Evolutionary conservation across 2,888 invertebrate species (phyloP).

Genomic region (Acholoe squamosa): DNA sequence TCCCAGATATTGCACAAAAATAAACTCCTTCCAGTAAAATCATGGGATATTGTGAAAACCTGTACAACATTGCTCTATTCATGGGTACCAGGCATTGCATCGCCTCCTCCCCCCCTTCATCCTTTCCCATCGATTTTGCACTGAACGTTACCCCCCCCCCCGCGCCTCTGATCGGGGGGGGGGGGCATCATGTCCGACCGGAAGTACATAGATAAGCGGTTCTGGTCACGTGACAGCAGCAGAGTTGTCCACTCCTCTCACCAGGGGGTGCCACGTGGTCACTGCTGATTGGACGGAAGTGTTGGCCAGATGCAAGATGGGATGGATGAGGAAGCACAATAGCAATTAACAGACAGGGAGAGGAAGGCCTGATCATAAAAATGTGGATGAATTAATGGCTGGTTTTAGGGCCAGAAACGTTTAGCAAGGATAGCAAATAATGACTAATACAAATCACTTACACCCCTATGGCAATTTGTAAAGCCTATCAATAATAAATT

Average conservation of each 20-base stretch:
- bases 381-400: background rate
- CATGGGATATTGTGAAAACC: no score
- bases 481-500: no score
- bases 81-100: no score
- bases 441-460: no score
- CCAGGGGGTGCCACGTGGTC: constrained; percentile 29
- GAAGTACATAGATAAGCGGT: background rate
- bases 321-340: background rate
- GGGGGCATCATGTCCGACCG: background rate
- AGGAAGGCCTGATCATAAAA: background rate
- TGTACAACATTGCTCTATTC: no score
- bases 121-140: background rate
- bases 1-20: no score
- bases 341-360: background rate
- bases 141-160: background rate
- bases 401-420: background rate
- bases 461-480: no score
- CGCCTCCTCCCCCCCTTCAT: background rate
- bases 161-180: background rate
- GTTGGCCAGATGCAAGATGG: background rate
- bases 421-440: no score
- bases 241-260: background rate
- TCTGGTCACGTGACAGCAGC: constrained; percentile 18
- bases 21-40: no score
- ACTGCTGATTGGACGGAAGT: background rate